Evolutionary conservation across 1,140 invertebrate species (phyloP), one percentile per base, ranked within the genome.

Genomic region (Caenorhabditis latens): DNA sequence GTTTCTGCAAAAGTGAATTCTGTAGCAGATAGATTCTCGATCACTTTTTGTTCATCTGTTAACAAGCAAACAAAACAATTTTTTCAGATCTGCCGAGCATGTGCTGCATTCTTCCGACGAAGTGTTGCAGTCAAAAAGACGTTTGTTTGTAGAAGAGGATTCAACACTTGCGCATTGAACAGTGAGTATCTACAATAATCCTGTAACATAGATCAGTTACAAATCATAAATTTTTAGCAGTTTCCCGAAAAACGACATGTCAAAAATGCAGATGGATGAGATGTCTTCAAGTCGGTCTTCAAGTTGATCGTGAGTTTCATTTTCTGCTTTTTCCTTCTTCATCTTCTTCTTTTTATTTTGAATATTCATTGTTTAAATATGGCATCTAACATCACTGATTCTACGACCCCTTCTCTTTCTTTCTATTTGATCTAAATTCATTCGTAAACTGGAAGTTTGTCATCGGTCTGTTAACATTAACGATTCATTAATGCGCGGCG

Each of bases 251-350:
- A n/a, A 79, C 71, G 9, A 79, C 71, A 50, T 79, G 71, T 42
- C 71, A 79, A 79, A 75, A 79, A n/a, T 79, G 71, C 24, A 16
- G 71, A 9, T 79, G 71, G 71, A 79, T 79, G 71, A 79, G 71
- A 50, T 79, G 71, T 79, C 71, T 79, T 53, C 4, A 50, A 19
- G 71, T 79, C 24, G 71, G 71, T 79, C 71, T 79, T 24, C 43
- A 79, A 50, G 40, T 79, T 79, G 71, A 79, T 53, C 21, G 71
- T 79, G 46, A 79, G 71, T 53, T 71, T 71, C 13, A 40, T 40
- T n/a, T 53, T 53, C 50, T 14, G 9, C 16, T 9, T 16, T 14
- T 53, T 53, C 32, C 32, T 53, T 53, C 50, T 53, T 53, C 65
- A 3, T 46, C 46, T 46, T 16, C 16, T 67, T n/a, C 11, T n/a